Base-by-base conservation (phyloP, 2,113 vertebrate species). In the Puffinus mauretanicus region DNA sequence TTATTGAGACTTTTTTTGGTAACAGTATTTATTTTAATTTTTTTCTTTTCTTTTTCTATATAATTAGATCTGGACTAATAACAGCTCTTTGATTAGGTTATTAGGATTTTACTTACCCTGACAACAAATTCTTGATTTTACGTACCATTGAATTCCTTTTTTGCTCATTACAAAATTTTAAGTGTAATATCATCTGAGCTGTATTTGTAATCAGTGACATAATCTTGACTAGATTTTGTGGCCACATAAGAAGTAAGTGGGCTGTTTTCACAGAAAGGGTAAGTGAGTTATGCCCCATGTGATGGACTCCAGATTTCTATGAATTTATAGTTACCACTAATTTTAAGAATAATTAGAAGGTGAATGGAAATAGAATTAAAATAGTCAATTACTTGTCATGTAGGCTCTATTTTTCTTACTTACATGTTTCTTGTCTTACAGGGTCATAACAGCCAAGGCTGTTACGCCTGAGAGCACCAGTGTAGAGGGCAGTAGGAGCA, bases 331-430 rank as follows among this genome's bases (percentile, higher is more conserved):
- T 51, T 38, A 21, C 15, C 7, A 42, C 21, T 78, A 14, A 20
- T 85, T 84, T 46, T 84, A 58, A 34, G 38, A 70, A 32, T 49
- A 82, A 62, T 46, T 54, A 65, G n/a, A 90, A 78, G 1, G 2
- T 22, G 34, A 62, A 42, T 58, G 7, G 25, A 55, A 84, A 67
- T 29, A 64, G 30, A 55, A 67, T 20, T 6, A 16, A 93, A 89
- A 17, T 0, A 16, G 8, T 38, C 1, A 4, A 5, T 40, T 65
- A 16, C 15, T 19, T 71, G 30, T 34, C 2, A 0, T 4, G 14
- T 30, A 42, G 36, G 7, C 27, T 78, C 29, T 57, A 3, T 54
- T 90, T 65, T 55, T 78, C 24, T n/a, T 65, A 25, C 8, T 54
- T 54, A 26, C 2, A 17, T 9, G 9, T 62, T 86, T 60, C 32